These are phyloP conservation scores for Phengaris arion DNA, from an alignment of 2,888 invertebrate genomes.

Conservation along the genomic window DNA sequence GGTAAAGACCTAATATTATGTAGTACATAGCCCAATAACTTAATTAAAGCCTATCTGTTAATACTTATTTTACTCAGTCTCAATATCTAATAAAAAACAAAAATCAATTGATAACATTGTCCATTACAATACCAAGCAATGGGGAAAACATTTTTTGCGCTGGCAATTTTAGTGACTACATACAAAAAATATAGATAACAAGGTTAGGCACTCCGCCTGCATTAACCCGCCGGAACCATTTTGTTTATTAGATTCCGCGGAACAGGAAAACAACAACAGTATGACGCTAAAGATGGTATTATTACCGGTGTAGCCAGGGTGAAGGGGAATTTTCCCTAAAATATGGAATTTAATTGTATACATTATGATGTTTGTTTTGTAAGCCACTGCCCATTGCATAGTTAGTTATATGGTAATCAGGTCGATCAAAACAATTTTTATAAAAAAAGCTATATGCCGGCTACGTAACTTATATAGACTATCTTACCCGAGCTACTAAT, in stretches of 20 bases:
- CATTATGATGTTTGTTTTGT: too few species aligned
- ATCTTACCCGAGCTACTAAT: too few species aligned
- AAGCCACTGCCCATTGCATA: too few species aligned
- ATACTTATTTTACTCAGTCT: too few species aligned
- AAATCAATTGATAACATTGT: conserved; percentile 11
- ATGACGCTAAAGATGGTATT: conserved; percentile 30
- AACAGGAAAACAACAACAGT: conserved; percentile 28
- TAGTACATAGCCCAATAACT: too few species aligned
- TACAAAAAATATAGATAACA: conserved; percentile 28
- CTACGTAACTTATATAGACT: too few species aligned
- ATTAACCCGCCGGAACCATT: conserved; percentile 28
- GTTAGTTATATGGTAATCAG: too few species aligned
- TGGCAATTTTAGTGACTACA: conserved; percentile 22
- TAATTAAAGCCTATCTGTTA: too few species aligned
- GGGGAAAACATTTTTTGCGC: not conserved
- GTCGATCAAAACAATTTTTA: too few species aligned
- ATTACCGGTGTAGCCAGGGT: conserved; percentile 13
- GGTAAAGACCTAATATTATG: too few species aligned
- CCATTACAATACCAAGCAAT: not conserved
- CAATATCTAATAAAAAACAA: not conserved
- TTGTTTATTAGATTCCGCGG: conserved; percentile 32
- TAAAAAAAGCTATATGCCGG: too few species aligned
- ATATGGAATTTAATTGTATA: not conserved
- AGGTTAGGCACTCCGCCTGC: conserved; percentile 29
- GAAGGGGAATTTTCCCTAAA: not conserved